A percentile compares a stretch with the other conserved stretches of the same genome.
Conservation (phyloP, 2,888 invertebrate genomes). For the Drepana falcataria region DNA sequence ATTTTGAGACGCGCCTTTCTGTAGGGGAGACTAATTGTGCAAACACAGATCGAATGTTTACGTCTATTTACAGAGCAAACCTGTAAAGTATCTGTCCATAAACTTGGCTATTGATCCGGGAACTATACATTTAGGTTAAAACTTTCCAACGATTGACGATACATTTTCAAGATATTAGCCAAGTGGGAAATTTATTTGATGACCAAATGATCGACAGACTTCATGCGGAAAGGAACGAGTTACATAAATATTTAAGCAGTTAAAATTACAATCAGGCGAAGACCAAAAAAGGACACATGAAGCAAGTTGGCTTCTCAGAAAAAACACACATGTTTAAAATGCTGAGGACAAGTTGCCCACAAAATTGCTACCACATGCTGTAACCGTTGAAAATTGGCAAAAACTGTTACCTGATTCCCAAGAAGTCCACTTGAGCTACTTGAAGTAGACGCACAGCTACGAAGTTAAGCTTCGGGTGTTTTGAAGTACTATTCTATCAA, state of each 20-base stretch:
- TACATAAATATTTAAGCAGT: neutral
- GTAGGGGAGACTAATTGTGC: slow-evolving; percentile 40
- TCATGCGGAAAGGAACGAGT: neutral
- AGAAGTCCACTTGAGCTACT: slow-evolving; percentile 26
- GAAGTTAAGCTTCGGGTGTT: neutral
- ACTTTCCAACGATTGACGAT: too few species aligned
- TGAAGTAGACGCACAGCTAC: slow-evolving; percentile 6
- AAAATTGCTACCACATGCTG: slow-evolving; percentile 48
- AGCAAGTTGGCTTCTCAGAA: slow-evolving; percentile 11
- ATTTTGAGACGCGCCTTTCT: slow-evolving; percentile 21
- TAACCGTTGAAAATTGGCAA: slow-evolving; percentile 18
- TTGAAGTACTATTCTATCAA: too few species aligned
- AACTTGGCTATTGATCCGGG: neutral
- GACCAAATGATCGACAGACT: neutral
- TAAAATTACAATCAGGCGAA: neutral
- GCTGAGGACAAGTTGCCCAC: slow-evolving; percentile 36
- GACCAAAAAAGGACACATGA: neutral
- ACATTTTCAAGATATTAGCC: too few species aligned
- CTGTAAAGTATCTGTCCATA: neutral
- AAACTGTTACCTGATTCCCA: slow-evolving; percentile 39
- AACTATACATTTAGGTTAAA: neutral
- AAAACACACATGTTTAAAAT: slow-evolving; percentile 38
- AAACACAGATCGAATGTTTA: slow-evolving; percentile 27
- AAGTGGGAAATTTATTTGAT: too few species aligned
- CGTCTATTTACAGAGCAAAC: slow-evolving; percentile 19